Evolutionary conservation across 2,888 invertebrate genomes (phyloP).

Genomic region (Morinoia aosen): DNA sequence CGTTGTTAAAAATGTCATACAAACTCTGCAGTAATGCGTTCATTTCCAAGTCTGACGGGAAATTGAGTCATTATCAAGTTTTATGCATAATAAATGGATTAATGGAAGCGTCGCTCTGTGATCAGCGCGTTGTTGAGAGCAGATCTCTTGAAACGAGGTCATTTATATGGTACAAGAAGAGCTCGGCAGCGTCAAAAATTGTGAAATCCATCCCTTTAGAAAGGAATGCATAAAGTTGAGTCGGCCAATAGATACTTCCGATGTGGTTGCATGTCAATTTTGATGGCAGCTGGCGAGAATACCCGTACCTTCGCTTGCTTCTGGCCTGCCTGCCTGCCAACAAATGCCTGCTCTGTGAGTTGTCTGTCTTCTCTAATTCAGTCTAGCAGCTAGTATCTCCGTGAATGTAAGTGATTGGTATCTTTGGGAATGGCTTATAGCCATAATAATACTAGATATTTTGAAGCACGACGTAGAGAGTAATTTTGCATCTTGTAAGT

Average conservation of each 20-base stretch:
- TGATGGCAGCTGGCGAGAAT: background rate
- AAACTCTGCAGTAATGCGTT: background rate
- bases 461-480: too few relatives aligned
- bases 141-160: background rate
- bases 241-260: background rate
- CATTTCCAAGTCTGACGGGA: background rate
- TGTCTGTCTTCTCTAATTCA: too few relatives aligned
- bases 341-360: background rate
- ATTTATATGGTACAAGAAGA: background rate
- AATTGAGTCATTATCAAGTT: background rate
- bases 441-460: too few relatives aligned
- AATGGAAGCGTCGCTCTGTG: background rate
- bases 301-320: background rate
- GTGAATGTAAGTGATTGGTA: background rate
- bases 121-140: background rate
- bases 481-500: too few relatives aligned
- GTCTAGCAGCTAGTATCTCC: too few relatives aligned
- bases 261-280: background rate
- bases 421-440: background rate
- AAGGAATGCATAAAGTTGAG: background rate
- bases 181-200: background rate
- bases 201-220: background rate
- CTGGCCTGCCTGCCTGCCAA: background rate
- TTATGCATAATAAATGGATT: background rate
- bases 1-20: background rate